These are phyloP conservation scores for Rallus limicola DNA, from an alignment of 2,113 vertebrate genomes.

Conservation along the genomic window DNA sequence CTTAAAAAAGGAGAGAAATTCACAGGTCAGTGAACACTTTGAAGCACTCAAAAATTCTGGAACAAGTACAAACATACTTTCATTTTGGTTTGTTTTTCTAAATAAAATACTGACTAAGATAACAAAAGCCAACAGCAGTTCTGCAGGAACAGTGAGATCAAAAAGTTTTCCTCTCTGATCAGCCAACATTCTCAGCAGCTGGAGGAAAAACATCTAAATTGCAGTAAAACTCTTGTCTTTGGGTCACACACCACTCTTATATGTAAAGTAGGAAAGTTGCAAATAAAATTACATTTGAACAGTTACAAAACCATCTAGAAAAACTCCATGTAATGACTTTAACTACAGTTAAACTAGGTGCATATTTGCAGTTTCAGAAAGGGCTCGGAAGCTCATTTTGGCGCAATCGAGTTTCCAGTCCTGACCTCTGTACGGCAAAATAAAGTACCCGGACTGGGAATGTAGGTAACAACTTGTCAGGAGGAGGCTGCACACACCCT, in stretches of 20 bases:
- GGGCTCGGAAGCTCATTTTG: neutral
- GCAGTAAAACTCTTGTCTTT: neutral
- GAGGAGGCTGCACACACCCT: neutral
- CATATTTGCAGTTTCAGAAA: neutral
- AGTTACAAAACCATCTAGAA: neutral
- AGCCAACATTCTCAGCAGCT: neutral
- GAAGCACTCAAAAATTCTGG: neutral
- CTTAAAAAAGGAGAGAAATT: neutral
- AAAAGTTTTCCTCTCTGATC: neutral
- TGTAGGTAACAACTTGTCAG: neutral
- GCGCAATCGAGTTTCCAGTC: neutral
- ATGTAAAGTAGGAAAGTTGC: neutral
- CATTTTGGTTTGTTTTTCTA: neutral
- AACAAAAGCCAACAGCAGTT: neutral
- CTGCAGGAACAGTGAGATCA: neutral
- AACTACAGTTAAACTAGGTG: neutral
- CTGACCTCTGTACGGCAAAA: neutral
- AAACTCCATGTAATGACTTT: neutral
- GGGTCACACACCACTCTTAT: neutral
- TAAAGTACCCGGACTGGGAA: neutral
- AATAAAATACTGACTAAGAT: neutral
- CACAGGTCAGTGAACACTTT: neutral
- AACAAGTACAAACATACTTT: neutral
- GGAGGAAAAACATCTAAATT: neutral
- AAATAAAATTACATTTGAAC: neutral